A percentile compares a stretch with the other conserved stretches of the same genome.
phyloP scores from a whole-genome alignment of 2,797 vertebrate species.

The Sebastes diaconus region DNA sequence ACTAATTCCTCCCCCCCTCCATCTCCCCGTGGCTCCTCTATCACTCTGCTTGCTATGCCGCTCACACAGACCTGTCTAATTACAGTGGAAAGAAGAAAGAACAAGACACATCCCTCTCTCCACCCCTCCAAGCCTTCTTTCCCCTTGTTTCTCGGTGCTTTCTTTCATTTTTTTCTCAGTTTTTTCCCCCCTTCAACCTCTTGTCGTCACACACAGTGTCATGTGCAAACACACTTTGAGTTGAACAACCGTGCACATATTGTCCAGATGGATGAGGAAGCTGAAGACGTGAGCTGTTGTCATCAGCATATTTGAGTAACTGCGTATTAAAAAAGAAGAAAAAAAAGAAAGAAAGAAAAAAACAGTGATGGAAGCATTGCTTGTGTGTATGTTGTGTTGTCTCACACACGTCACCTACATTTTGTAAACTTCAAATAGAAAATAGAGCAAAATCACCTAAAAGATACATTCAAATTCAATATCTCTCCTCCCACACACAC shows the following conservation, averaged over 20 bases:
- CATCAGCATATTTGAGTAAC: conserved; percentile 65
- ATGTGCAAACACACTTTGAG: conserved; percentile 29
- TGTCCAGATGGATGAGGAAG: conserved; percentile 70
- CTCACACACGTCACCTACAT: background rate
- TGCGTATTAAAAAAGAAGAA: background rate
- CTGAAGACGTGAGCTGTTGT: conserved; percentile 57
- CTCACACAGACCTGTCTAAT: conserved; percentile 76
- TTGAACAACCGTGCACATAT: conserved; percentile 24
- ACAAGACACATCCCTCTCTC: conserved; percentile 39
- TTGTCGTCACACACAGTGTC: background rate
- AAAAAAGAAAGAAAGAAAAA: background rate
- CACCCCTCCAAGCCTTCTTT: conserved; percentile 2
- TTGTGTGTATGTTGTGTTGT: background rate
- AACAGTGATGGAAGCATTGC: background rate
- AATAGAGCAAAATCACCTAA: conserved; percentile 1
- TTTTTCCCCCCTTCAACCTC: background rate
- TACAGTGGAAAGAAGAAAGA: conserved; percentile 60
- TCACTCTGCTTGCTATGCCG: conserved; percentile 67
- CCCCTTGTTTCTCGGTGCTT: conserved; percentile 17
- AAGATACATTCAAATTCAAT: background rate
- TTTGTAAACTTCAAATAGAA: conserved; percentile 13
- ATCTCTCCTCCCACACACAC: background rate
- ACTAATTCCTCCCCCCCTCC: conserved; percentile 20
- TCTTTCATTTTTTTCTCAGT: conserved; percentile 19
- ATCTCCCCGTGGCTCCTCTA: conserved; percentile 44